A percentile compares a stretch with the other conserved stretches of the same genome.
These are phyloP conservation scores for Volucella inanis DNA, from an alignment of 2,888 invertebrate genomes.

Conservation along the genomic window DNA sequence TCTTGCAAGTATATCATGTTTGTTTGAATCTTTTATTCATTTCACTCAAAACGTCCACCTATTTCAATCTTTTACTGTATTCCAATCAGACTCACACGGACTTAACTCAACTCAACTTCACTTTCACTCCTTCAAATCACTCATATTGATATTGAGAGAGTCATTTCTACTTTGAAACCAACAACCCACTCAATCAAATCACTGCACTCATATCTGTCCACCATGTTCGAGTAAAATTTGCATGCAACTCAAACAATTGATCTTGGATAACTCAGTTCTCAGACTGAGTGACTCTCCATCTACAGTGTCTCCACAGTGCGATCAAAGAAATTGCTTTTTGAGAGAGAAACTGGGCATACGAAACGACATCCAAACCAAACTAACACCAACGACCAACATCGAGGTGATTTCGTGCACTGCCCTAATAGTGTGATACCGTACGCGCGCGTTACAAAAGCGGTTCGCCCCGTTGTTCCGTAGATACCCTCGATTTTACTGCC, in stretches of 20 bases:
- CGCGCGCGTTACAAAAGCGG: slow-evolving; percentile 72
- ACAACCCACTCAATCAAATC: slow-evolving; percentile 12
- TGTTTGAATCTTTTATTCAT: neutral
- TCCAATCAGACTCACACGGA: slow-evolving; percentile 13
- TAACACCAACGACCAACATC: slow-evolving; percentile 18
- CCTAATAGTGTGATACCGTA: slow-evolving; percentile 72
- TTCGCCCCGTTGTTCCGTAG: slow-evolving; percentile 38
- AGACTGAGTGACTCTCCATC: slow-evolving; percentile 58
- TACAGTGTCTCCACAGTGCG: neutral
- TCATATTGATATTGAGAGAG: neutral
- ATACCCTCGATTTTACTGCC: slow-evolving; percentile 37
- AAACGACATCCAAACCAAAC: slow-evolving; percentile 7
- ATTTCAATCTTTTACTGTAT: slow-evolving; percentile 30
- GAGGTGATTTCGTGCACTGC: slow-evolving; percentile 71
- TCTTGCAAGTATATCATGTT: no score
- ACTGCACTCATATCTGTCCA: neutral
- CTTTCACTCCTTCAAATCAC: neutral
- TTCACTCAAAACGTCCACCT: neutral
- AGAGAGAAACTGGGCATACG: slow-evolving; percentile 62
- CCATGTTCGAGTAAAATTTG: slow-evolving; percentile 41
- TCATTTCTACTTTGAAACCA: neutral
- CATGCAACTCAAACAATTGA: slow-evolving; percentile 58
- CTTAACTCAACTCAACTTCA: neutral
- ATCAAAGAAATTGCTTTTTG: slow-evolving; percentile 6
- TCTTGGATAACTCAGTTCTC: slow-evolving; percentile 36